phyloP scores from a whole-genome alignment of 2,888 invertebrate genomes.

The Heliconius ismenius region DNA sequence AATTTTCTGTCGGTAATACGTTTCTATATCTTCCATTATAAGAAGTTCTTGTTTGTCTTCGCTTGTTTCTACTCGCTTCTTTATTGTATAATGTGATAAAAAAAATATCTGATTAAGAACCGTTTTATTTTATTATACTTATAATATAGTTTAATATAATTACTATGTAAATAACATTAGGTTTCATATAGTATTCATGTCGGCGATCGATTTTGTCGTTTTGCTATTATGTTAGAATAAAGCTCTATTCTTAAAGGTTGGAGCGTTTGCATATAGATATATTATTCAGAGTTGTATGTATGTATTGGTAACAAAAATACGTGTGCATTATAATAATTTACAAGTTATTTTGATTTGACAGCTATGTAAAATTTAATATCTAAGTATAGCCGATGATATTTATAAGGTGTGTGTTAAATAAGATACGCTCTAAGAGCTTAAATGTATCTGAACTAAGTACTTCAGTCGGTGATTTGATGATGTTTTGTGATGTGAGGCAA shows the following conservation, averaged over 20 bases:
- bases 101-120: conserved; percentile 68
- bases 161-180: conserved; percentile 73
- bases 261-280: conserved; percentile 21
- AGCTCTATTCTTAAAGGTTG: conserved; percentile 16
- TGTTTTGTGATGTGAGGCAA: conserved; percentile 7
- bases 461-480: background rate
- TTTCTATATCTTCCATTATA: conserved; percentile 22
- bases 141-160: conserved; percentile 68
- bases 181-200: conserved; percentile 61
- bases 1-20: conserved; percentile 14
- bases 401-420: conserved; percentile 24
- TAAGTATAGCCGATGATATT: conserved; percentile 24
- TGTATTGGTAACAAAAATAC: conserved; percentile 10
- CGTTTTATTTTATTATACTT: conserved; percentile 69
- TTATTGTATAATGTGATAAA: conserved; percentile 67
- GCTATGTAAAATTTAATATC: conserved; percentile 14
- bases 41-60: conserved; percentile 22
- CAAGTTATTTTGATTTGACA: conserved; percentile 14
- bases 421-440: conserved; percentile 24
- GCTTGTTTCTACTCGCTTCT: conserved; percentile 26
- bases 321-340: conserved; percentile 17
- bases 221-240: conserved; percentile 30
- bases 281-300: conserved; percentile 17
- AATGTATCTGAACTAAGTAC: conserved; percentile 5
- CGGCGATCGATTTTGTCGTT: conserved; percentile 36